Evolutionary conservation across 2,888 invertebrate species (phyloP).

Genomic region (Eledona agricola): DNA sequence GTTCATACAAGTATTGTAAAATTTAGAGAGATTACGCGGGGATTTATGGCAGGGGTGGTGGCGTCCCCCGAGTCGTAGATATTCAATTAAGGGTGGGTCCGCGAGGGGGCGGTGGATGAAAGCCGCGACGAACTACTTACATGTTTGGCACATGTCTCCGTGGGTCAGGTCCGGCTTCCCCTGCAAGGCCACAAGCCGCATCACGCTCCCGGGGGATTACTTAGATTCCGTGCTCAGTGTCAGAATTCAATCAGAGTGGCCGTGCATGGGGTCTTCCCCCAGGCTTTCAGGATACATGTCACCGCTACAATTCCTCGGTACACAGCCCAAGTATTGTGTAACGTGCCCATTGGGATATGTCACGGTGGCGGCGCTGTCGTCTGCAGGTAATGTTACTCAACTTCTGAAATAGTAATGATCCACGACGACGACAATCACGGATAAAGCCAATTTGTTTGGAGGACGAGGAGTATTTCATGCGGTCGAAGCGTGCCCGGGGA

Average conservation of each 20-base stretch:
- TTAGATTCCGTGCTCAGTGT: conserved; percentile 54
- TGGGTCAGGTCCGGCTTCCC: conserved; percentile 31
- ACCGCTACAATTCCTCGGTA: conserved; percentile 26
- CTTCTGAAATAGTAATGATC: conserved; percentile 8
- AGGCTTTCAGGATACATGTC: conserved; percentile 36
- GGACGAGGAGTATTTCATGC: too few relatives aligned
- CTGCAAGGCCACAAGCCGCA: conserved; percentile 31
- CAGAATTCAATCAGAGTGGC: conserved; percentile 54
- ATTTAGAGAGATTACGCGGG: too few relatives aligned
- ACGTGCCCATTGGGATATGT: conserved; percentile 13
- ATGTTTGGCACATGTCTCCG: conserved; percentile 34
- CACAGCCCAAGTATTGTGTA: conserved; percentile 4
- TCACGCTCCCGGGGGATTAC: conserved; percentile 49
- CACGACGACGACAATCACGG: too few relatives aligned
- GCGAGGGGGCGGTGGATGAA: conserved; percentile 24
- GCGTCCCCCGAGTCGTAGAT: conserved; percentile 16
- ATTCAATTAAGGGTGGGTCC: conserved; percentile 19
- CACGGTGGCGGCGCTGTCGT: background rate
- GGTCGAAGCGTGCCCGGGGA: too few relatives aligned
- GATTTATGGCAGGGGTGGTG: too few relatives aligned
- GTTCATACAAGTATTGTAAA: too few relatives aligned
- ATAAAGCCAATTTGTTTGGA: too few relatives aligned
- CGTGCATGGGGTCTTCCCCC: conserved; percentile 31
- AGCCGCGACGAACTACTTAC: conserved; percentile 29
- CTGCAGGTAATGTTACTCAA: conserved; percentile 3